Percentiles rank a stretch among this genome's conserved stretches.
phyloP scores from a whole-genome alignment of 2,888 invertebrate genomes.

The Acleris sparsana region DNA sequence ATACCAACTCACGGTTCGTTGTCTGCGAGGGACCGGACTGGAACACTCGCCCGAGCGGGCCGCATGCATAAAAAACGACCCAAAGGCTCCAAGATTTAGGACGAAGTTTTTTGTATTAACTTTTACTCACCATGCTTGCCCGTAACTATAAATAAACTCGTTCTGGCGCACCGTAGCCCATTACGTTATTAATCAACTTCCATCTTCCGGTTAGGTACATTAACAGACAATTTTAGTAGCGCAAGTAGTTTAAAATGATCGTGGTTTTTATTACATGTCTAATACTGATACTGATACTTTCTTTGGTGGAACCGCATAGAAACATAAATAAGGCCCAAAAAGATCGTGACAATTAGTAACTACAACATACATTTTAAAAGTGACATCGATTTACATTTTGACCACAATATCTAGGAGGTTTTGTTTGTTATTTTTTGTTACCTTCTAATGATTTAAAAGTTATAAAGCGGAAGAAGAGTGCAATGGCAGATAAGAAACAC shows the following conservation, averaged over 20 bases:
- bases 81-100: conserved; percentile 70
- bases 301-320: background rate
- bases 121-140: conserved; percentile 51
- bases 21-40: conserved; percentile 48
- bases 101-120: conserved; percentile 67
- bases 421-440: background rate
- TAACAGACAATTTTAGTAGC: conserved; percentile 18
- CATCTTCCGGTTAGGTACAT: conserved; percentile 46
- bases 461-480: conserved; percentile 50
- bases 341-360: background rate
- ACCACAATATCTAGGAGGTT: background rate
- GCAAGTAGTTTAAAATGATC: background rate
- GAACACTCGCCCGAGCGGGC: conserved; percentile 48
- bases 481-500: conserved; percentile 69
- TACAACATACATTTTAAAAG: background rate
- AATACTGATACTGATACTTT: background rate
- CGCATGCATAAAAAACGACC: conserved; percentile 58
- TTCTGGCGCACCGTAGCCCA: conserved; percentile 54
- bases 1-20: conserved; percentile 63
- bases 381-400: background rate
- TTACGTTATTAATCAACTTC: conserved; percentile 50
- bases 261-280: background rate
- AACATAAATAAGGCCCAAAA: no score
- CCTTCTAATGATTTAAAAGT: conserved; percentile 8
- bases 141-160: conserved; percentile 68